Base-by-base conservation (phyloP, 2,888 invertebrate genomes). In the Leptodirus hochenwartii region DNA sequence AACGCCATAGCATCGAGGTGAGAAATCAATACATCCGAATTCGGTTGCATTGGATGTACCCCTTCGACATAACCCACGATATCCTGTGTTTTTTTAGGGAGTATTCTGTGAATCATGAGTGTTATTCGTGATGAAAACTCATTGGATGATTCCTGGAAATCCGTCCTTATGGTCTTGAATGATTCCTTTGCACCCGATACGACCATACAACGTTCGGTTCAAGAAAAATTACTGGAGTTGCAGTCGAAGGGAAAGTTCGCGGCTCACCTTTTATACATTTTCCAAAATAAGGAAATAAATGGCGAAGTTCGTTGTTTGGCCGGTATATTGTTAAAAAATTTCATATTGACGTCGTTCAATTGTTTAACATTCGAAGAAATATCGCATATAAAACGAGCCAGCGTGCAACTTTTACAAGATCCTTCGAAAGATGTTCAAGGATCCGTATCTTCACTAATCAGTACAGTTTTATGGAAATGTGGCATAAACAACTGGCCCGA, bases 171-270 rank as follows among this genome's bases (percentile, higher is more conserved):
- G 56, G 74, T 98, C 49, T 69, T 98, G 35, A 91, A 90, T 59
- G 91, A 96, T 63, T 96, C 95, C 39, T 88, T 98, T 54, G 90
- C 93, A 45, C 88, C 93, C 34, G 90, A 95, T 59, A 95, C 82
- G 47, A 81, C 79, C 42, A 85, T 87, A 31, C 98, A 98, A 58
- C 71, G 84, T 55, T 77, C 79, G 44, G 95, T 96, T 46, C 95
- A 96, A 71, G 79, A 93, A 80, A 91, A 91, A 80, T 67, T 98
- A 56, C 88, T 90, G 62, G 82, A 91, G 59, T 65, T 98, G 47
- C 95, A 95, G 59, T 85, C 81, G 54, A 90, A 85, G 62, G 87
- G 95, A 42, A 91, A 96, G 55, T 98, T 98, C 60, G 91, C 93
- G 56, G 95, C 93, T 56, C 98, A 98, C 59, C 69, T 98, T 45